Percentiles rank a stretch among this genome's conserved stretches.
These are phyloP conservation scores for Schlechtendalia chinensis DNA, from an alignment of 1,140 invertebrate species.

Conservation along the genomic window DNA sequence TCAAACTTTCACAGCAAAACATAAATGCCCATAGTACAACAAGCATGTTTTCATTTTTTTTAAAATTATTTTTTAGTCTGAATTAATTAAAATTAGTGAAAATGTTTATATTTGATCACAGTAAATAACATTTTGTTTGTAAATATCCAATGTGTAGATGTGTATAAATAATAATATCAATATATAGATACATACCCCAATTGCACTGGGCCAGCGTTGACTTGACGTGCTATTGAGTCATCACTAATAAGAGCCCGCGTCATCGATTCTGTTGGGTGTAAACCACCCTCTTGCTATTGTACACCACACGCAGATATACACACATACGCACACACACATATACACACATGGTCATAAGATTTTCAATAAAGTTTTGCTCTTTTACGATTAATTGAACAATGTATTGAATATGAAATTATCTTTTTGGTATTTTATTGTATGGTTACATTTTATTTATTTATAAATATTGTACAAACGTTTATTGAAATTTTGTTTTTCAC, in stretches of 20 bases:
- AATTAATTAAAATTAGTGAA: background rate
- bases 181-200: conserved; percentile 76
- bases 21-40: conserved; percentile 33
- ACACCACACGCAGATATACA: conserved; percentile 62
- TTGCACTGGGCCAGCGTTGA: conserved; percentile 76
- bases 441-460: background rate
- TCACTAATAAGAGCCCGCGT: conserved; percentile 86
- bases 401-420: conserved; percentile 7
- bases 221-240: conserved; percentile 78
- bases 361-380: conserved; percentile 13
- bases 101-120: conserved; percentile 1
- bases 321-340: conserved; percentile 62
- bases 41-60: conserved; percentile 4
- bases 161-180: conserved; percentile 45
- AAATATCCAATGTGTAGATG: conserved; percentile 32
- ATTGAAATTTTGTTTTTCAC: background rate
- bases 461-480: background rate
- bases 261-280: conserved; percentile 87
- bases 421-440: conserved; percentile 1
- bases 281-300: conserved; percentile 82
- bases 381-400: background rate
- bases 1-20: conserved; percentile 46
- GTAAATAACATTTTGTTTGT: background rate
- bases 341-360: conserved; percentile 58
- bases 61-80: background rate